Base-by-base conservation (phyloP, 1,140 invertebrate species). In the Amyelois transitella region DNA sequence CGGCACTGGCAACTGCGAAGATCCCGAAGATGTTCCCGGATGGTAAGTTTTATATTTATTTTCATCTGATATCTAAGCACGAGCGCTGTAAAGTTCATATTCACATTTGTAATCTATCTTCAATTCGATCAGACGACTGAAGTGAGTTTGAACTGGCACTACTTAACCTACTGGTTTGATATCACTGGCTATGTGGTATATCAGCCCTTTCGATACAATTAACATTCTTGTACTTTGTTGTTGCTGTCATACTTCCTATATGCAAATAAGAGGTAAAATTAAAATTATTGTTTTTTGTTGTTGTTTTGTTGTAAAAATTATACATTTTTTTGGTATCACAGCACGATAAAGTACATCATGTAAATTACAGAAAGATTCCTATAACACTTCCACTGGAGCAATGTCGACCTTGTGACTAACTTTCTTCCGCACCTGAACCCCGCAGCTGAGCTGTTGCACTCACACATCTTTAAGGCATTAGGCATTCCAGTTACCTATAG, bases 1-100 rank as follows among this genome's bases (percentile, higher is more conserved):
- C 57, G 96, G 95, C 67, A 94, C 94, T 59, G 95, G 96, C 58
- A 96, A 96, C 90, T 98, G 97, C 86, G 94, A 96, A 88, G 96
- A 97, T 75, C 96, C 96, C 57, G 95, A 96, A 90, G 95, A 96
- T 86, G 96, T 97, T 90, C 94, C 94, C 82, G 96, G 96, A 92
- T 98, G 96, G 96, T 97, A 89, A 95, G 95, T 91, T 58, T 14
- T 2, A 28, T 54, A 25, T 49, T 20, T 48, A 17, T 49, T 51
- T 43, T 44, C 3, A 24, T 54, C 45, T 18, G 19, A 54, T 48
- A 19, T 47, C 52, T 54, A 22, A 45, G 18, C 18, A 43, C 18
- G 3, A 14, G 32, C 32, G 10, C 44, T 45, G 14, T 51, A 12
- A 28, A 28, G 12, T 8, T 28, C 49, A 8, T 32, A 28, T n/a